Base-by-base conservation (phyloP, 2,888 invertebrate genomes). In the Napeogenes inachia region DNA sequence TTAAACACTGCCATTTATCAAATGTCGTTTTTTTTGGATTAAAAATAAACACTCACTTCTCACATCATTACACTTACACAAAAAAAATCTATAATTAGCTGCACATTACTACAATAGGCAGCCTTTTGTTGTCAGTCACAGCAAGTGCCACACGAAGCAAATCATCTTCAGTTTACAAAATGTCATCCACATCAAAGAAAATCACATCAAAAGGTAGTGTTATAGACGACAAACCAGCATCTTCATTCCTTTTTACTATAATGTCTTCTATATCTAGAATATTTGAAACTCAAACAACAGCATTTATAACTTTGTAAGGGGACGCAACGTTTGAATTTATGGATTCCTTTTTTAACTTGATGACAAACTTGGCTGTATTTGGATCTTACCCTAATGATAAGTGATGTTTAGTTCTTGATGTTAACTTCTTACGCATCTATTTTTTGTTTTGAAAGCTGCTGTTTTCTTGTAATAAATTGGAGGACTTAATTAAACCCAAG, bases 141-240 rank as follows among this genome's bases (percentile, higher is more conserved):
- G 81, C 82, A 79, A 84, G 81, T 74, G 72, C 82, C 79, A 70
- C 77, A 72, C 75, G 80, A 75, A 72, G 73, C 82, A 78, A 85
- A 85, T 85, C 87, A 85, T 85, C 77, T 75, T 78, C 79, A 82
- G 88, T 85, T 84, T 89, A 88, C 85, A 74, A 74, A 82, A 83
- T 83, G 85, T 84, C 85, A 83, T 80, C 78, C 76, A 84, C 80
- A 87, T 89, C 89, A 89, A 89, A 89, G 87, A 73, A 71, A 72
- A 73, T 78, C 71, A 85, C 83, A 83, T 88, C 86, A 88, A 87
- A 89, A 82, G 77, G 67, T 66, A 75, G 73, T 76, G 75, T 79
- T 78, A 79, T 79, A 74, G 77, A 73, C 71, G 70, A 75, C 77
- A 71, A 74, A 75, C 64, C 74, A 76, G 73, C 69, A 74, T 76